These are phyloP conservation scores for Drosophila anceps DNA, from an alignment of 2,888 invertebrate genomes.

Conservation along the genomic window DNA sequence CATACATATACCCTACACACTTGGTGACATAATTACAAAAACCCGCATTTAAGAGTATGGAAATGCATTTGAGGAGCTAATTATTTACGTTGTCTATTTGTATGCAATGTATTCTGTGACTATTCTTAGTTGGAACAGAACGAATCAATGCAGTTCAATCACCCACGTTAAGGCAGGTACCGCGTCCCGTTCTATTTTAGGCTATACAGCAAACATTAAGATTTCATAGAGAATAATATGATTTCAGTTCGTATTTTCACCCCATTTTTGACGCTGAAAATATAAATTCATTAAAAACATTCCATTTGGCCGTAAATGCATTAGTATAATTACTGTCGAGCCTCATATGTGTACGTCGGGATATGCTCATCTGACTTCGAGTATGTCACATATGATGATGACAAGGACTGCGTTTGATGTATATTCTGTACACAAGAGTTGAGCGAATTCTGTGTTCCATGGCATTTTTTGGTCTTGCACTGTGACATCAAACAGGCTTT, in stretches of 20 bases:
- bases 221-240: conserved; percentile 6
- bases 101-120: background rate
- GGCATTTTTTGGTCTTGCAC: conserved; percentile 43
- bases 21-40: background rate
- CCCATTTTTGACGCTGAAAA: conserved; percentile 38
- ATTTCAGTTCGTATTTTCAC: conserved; percentile 17
- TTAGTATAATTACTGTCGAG: conserved; percentile 68
- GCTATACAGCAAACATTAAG: background rate
- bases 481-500: conserved; percentile 72
- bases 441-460: background rate
- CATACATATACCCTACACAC: background rate
- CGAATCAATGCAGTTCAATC: conserved; percentile 53
- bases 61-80: background rate
- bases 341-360: conserved; percentile 28
- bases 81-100: background rate
- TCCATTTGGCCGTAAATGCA: conserved; percentile 73
- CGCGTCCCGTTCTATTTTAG: conserved; percentile 24
- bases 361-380: conserved; percentile 61
- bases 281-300: conserved; percentile 79
- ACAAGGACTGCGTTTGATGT: conserved; percentile 58
- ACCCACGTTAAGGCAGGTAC: conserved; percentile 63
- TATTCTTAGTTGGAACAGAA: conserved; percentile 6
- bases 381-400: conserved; percentile 76
- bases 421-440: background rate
- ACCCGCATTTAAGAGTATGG: background rate